A percentile compares a stretch with the other conserved stretches of the same genome.
Conservation (phyloP, 1,140 invertebrate species). For the Pristionchus pacificus region DNA sequence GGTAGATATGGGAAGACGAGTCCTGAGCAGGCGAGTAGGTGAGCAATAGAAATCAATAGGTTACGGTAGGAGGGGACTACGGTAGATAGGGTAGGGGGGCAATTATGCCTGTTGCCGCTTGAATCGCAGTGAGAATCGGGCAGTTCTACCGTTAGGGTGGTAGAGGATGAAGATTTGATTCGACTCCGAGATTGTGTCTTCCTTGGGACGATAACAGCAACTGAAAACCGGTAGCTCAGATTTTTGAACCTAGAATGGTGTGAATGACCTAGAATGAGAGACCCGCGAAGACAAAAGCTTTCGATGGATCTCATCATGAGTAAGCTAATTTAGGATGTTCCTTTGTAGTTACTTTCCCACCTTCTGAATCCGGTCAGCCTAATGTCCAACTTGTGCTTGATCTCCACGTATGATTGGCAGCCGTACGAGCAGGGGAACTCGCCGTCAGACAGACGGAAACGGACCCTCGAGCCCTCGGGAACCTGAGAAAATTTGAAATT, state of each 20-base stretch:
- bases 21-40: too few species aligned
- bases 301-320: too few species aligned
- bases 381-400: conserved; percentile 54
- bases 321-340: too few species aligned
- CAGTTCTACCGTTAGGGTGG: conserved; percentile 56
- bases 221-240: conserved; percentile 41
- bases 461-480: conserved; percentile 47
- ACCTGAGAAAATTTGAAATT: conserved; percentile 31
- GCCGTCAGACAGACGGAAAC: conserved; percentile 54
- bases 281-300: not conserved
- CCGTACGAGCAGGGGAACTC: conserved; percentile 57
- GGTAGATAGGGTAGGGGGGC: too few species aligned
- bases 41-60: too few species aligned
- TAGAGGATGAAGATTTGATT: conserved; percentile 57
- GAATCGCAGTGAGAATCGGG: conserved; percentile 56
- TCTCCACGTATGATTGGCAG: conserved; percentile 53
- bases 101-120: too few species aligned
- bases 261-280: not conserved
- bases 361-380: conserved; percentile 54
- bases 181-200: conserved; percentile 53
- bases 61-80: too few species aligned
- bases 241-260: not conserved
- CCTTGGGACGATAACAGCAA: conserved; percentile 56
- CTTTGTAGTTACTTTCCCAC: conserved; percentile 21
- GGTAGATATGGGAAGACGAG: too few species aligned